These are phyloP conservation scores for Thalassophryne amazonica DNA, from an alignment of 2,797 vertebrate species.

Conservation along the genomic window DNA sequence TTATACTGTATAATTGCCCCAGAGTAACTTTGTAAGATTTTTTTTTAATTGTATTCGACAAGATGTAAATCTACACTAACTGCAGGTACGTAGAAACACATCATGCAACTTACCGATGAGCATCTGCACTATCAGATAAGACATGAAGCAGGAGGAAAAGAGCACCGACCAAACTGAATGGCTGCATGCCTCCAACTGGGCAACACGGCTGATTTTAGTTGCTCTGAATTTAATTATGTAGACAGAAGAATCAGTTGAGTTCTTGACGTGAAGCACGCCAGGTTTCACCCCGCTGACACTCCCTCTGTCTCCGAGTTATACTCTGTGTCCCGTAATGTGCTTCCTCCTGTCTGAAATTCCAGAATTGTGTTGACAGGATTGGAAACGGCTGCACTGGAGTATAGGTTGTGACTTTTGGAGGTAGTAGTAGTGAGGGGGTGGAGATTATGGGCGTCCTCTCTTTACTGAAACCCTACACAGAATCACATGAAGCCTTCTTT, in stretches of 20 bases:
- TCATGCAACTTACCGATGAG: slow-evolving; percentile 68
- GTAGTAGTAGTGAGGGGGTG: slow-evolving; percentile 62
- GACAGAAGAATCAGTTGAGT: slow-evolving; percentile 46
- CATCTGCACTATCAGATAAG: slow-evolving; percentile 45
- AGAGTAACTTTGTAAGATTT: no score
- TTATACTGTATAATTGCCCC: no score
- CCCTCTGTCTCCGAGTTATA: slow-evolving; percentile 26
- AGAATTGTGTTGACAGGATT: slow-evolving; percentile 68
- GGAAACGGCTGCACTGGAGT: slow-evolving; percentile 64
- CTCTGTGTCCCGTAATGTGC: slow-evolving; percentile 54
- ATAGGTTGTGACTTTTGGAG: slow-evolving; percentile 64
- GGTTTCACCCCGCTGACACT: slow-evolving; percentile 26
- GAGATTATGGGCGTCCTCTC: slow-evolving; percentile 57
- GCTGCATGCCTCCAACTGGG: slow-evolving; percentile 70
- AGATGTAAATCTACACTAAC: slow-evolving; percentile 18
- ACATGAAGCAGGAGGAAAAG: slow-evolving; percentile 64
- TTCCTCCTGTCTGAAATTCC: slow-evolving; percentile 67
- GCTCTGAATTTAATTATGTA: slow-evolving; percentile 32
- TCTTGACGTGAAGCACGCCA: slow-evolving; percentile 14
- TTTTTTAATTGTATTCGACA: no score
- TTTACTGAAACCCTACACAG: slow-evolving; percentile 58
- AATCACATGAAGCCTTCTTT: slow-evolving; percentile 34
- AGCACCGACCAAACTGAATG: slow-evolving; percentile 56
- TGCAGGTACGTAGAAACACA: slow-evolving; percentile 13
- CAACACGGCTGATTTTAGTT: slow-evolving; percentile 30